A percentile compares a stretch with the other conserved stretches of the same genome.
phyloP scores from a whole-genome alignment of 1,140 invertebrate species.

The Plectrocnemia conspersa region DNA sequence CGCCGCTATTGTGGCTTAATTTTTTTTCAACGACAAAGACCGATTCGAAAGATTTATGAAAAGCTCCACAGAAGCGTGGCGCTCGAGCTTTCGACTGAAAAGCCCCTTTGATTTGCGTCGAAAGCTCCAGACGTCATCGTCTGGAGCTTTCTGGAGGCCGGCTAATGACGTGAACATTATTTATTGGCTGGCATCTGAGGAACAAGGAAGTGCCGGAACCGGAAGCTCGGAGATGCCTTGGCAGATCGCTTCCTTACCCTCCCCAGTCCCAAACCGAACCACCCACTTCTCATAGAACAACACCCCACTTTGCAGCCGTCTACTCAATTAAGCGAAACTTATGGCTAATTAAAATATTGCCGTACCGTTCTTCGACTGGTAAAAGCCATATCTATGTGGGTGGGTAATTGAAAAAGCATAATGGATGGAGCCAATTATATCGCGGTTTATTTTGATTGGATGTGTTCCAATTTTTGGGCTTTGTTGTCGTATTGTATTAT shows the following conservation, averaged over 20 bases:
- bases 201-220: conserved; percentile 15
- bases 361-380: neutral
- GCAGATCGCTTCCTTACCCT: conserved; percentile 25
- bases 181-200: conserved; percentile 17
- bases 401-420: neutral
- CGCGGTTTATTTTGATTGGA: too few species aligned
- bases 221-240: conserved; percentile 18
- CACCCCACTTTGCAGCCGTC: neutral
- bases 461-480: too few species aligned
- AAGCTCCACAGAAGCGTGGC: too few species aligned
- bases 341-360: conserved; percentile 20
- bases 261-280: neutral
- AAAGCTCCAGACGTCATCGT: conserved; percentile 9
- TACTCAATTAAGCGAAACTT: conserved; percentile 23
- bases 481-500: too few species aligned
- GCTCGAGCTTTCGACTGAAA: too few species aligned
- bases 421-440: too few species aligned
- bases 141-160: neutral
- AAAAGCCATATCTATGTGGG: neutral
- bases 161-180: conserved; percentile 24
- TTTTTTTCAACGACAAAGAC: too few species aligned
- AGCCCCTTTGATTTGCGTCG: conserved; percentile 16
- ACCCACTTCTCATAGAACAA: too few species aligned
- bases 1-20: too few species aligned
- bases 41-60: too few species aligned